Evolutionary conservation across 2,797 vertebrate genomes (phyloP), one percentile per base, ranked within the genome.

Genomic region (Sebastes iracundus): DNA sequence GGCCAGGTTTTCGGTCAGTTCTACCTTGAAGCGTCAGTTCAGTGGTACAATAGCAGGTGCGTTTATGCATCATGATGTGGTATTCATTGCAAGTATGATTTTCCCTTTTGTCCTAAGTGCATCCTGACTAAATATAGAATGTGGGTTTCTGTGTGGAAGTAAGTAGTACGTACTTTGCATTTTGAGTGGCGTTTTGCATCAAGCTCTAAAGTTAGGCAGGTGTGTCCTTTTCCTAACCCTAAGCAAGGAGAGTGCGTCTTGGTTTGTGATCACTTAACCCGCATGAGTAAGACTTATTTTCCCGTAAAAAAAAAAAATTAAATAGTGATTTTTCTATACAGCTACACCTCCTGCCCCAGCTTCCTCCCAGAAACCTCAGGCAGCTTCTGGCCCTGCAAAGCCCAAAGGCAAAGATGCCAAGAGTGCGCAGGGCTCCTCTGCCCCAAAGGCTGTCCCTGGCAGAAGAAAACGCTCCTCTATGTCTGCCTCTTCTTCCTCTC

Each of bases 351-450:
- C 96, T 94, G 93, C 91, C 88, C 80, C 87, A 90, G 88, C 91
- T 91, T 83, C 92, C 33, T 78, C 90, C 62, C 86, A 90, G 87
- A 85, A 90, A 87, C 85, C 89, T 68, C 84, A 92, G 83, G 91
- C 92, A 82, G 84, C 92, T 88, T 84, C 93, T 89, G 88, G 91
- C 78, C 59, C 88, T 83, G 85, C 92, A 80, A 94, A 95, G 79
- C 79, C 94, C 76, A 96, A 96, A 92, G 89, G 92, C 93, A 96
- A 96, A 95, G 94, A 95, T 93, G 88, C 92, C 80, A 96, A 96
- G 83, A 81, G 80, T 91, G 88, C 67, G 6, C 88, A 92, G 79
- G 90, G 92, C 66, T 60, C 95, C 79, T 93, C 93, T 76, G 88
- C 89, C 95, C 95, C 95, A 91, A 95, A 95, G 81, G 94, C 96